Conservation (phyloP, 1,140 invertebrate species). For the Leptestheria dahalacensis region DNA sequence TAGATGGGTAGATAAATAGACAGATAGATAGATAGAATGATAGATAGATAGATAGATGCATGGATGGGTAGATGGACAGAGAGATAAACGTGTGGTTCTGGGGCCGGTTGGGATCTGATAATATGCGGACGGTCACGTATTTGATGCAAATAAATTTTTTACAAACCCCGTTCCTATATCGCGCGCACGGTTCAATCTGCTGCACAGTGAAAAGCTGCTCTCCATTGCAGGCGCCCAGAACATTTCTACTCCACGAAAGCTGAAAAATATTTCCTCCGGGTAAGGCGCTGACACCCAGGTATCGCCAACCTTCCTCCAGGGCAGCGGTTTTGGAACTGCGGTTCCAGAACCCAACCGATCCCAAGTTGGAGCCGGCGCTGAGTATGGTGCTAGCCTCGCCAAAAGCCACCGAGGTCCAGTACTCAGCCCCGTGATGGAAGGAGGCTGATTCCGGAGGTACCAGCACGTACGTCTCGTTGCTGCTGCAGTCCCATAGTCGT, state of each 20-base stretch:
- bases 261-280: constrained; percentile 30
- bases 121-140: not conserved
- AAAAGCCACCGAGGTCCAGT: constrained; percentile 56
- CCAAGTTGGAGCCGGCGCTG: constrained; percentile 79
- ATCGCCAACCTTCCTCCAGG: constrained; percentile 29
- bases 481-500: constrained; percentile 84
- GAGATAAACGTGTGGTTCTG: no score
- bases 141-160: constrained; percentile 4
- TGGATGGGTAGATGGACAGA: no score
- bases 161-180: constrained; percentile 22
- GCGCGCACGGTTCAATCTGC: not conserved
- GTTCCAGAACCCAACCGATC: constrained; percentile 77
- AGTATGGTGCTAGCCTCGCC: constrained; percentile 38
- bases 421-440: constrained; percentile 33
- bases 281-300: constrained; percentile 33
- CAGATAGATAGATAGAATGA: no score
- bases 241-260: constrained; percentile 22
- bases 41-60: no score
- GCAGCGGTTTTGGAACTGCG: constrained; percentile 15
- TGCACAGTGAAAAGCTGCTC: constrained; percentile 4
- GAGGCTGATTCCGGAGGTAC: constrained; percentile 32
- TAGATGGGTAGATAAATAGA: no score
- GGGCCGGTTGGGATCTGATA: no score
- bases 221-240: constrained; percentile 32
- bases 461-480: constrained; percentile 78